Conservation (phyloP, 2,113 vertebrate genomes). For the Rhynchopsitta pachyrhyncha region DNA sequence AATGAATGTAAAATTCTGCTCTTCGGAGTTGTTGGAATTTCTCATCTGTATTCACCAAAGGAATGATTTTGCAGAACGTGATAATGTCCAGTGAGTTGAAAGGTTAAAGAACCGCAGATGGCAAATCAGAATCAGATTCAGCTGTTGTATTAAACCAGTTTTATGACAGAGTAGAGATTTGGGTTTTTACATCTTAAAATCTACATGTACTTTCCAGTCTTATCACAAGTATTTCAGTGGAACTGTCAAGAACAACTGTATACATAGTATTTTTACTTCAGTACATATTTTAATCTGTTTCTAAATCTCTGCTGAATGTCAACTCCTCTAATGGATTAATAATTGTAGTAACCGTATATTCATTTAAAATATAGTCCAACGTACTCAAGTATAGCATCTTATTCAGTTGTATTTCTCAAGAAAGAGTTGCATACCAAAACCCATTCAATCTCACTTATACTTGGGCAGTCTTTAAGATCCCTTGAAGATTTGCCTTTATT, state of each 20-base stretch:
- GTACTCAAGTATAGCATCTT: neutral
- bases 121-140: neutral
- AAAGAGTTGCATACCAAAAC: neutral
- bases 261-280: neutral
- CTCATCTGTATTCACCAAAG: neutral
- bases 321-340: neutral
- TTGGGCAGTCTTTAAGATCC: neutral
- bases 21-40: neutral
- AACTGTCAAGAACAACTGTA: neutral
- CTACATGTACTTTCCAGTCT: neutral
- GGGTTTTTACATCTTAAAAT: neutral
- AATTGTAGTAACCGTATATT: neutral
- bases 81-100: neutral
- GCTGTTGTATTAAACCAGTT: neutral
- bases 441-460: neutral
- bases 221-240: neutral
- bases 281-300: neutral
- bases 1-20: neutral
- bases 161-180: neutral
- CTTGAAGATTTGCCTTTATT: neutral
- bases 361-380: neutral
- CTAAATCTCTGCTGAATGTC: neutral
- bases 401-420: neutral
- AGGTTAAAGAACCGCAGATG: slow-evolving; percentile 2
- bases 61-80: neutral